phyloP scores from a whole-genome alignment of 2,797 vertebrate species.

The Chaenodraco wilsoni region DNA sequence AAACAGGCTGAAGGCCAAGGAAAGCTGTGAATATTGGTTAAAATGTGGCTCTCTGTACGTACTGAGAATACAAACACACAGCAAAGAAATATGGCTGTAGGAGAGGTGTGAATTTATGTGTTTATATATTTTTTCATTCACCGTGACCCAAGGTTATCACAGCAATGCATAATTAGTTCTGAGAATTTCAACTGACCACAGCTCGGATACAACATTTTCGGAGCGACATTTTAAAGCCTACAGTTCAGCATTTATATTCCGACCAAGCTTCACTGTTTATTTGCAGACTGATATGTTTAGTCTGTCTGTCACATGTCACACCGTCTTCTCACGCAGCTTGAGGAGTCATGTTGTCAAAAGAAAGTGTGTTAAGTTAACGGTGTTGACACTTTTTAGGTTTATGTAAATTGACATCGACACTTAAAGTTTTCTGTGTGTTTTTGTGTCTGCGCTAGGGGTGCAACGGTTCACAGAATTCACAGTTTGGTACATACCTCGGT shows the following conservation, averaged over 20 bases:
- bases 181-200: not conserved
- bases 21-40: not conserved
- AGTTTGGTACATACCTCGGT: too few species aligned
- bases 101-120: not conserved
- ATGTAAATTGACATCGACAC: not conserved
- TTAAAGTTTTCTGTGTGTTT: conserved; percentile 3
- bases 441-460: too few species aligned
- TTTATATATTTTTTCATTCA: not conserved
- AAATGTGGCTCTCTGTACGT: not conserved
- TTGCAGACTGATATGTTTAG: not conserved
- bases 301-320: not conserved
- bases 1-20: too few species aligned
- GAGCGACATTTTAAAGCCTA: not conserved
- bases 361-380: not conserved
- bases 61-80: not conserved
- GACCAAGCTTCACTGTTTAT: not conserved
- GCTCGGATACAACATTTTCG: not conserved
- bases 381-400: not conserved
- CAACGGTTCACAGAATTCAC: too few species aligned
- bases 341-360: not conserved
- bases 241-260: not conserved
- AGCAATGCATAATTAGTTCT: not conserved
- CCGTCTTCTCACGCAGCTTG: not conserved
- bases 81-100: not conserved
- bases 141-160: not conserved